Evolutionary conservation across 2,888 invertebrate species (phyloP).

Genomic region (Fragum whitleyi): DNA sequence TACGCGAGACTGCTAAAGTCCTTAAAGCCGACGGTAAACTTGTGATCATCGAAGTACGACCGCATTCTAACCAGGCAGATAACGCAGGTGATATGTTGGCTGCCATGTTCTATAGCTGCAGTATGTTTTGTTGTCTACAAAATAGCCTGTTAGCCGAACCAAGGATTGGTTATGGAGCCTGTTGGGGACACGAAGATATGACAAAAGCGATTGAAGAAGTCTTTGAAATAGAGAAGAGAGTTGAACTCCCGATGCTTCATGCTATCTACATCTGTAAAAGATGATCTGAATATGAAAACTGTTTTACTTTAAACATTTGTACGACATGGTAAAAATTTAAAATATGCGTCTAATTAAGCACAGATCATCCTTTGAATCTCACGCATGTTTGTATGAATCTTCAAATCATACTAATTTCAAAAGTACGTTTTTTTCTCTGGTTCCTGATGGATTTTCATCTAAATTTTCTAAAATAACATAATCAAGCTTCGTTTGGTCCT

Average conservation of each 20-base stretch:
- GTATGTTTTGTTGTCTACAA: conserved; percentile 60
- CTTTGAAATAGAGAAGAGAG: not conserved
- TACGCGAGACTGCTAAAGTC: conserved; percentile 36
- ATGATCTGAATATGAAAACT: no score
- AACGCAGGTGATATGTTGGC: conserved; percentile 46
- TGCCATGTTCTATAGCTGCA: conserved; percentile 46
- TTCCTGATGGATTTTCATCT: no score
- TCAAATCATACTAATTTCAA: no score
- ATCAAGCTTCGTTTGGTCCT: no score
- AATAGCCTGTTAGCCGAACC: conserved; percentile 45
- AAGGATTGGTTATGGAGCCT: conserved; percentile 52
- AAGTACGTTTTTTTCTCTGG: no score
- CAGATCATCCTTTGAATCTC: no score
- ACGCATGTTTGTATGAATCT: no score
- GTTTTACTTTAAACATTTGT: no score
- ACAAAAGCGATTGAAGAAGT: conserved; percentile 23
- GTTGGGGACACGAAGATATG: conserved; percentile 61
- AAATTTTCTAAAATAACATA: no score
- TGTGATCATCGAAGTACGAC: conserved; percentile 43
- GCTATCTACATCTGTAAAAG: not conserved
- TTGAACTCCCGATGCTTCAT: conserved; percentile 10
- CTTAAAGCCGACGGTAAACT: conserved; percentile 50
- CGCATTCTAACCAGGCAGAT: conserved; percentile 46
- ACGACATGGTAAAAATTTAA: no score
- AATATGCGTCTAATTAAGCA: no score